Percentiles rank a stretch among this genome's conserved stretches.
Evolutionary conservation across 1,140 invertebrate species (phyloP).

Genomic region (Whitmania pigra): DNA sequence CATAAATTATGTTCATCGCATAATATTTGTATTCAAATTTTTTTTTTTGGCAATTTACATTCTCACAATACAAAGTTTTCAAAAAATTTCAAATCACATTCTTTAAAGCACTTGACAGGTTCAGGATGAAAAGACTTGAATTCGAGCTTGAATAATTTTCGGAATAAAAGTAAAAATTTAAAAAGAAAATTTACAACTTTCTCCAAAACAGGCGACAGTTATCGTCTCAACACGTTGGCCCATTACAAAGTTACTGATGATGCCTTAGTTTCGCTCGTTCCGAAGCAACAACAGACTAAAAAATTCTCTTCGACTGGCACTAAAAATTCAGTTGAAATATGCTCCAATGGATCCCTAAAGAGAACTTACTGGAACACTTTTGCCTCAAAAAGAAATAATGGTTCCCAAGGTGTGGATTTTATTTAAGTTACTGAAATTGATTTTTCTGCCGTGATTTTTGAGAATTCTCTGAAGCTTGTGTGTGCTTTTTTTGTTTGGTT

Average conservation of each 20-base stretch:
- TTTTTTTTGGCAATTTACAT: no score
- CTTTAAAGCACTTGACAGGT: neutral
- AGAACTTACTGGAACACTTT: constrained; percentile 10
- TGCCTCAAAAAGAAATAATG: neutral
- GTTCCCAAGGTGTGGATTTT: neutral
- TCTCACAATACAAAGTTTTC: no score
- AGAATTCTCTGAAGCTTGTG: no score
- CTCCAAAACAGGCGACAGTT: neutral
- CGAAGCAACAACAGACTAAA: constrained; percentile 81
- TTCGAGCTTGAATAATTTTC: neutral
- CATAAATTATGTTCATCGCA: no score
- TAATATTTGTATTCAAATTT: no score
- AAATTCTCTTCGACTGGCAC: constrained; percentile 27
- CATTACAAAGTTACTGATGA: constrained; percentile 94
- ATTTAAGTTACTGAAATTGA: no score
- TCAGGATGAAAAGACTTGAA: neutral
- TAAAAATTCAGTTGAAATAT: constrained; percentile 9
- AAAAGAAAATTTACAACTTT: no score
- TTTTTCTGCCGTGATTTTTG: no score
- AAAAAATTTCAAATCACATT: neutral
- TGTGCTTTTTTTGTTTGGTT: no score
- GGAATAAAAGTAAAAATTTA: neutral
- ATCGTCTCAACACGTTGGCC: constrained; percentile 81
- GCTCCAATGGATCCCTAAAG: neutral
- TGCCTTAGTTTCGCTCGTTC: constrained; percentile 80